phyloP scores from a whole-genome alignment of 2,113 vertebrate genomes.

The Thryonomys swinderianus region DNA sequence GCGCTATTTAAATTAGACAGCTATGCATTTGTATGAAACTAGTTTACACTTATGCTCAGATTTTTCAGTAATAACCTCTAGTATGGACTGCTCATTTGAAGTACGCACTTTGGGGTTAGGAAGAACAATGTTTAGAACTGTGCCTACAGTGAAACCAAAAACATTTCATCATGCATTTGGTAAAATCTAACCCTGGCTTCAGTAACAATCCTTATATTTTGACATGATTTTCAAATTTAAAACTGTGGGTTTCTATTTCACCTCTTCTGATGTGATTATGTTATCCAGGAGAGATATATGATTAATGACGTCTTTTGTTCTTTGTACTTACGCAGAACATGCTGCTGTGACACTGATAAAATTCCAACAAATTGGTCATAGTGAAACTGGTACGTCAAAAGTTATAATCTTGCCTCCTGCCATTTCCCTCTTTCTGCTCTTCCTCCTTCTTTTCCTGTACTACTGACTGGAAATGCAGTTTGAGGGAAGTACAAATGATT shows the following conservation, averaged over 20 bases:
- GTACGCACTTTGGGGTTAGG: neutral
- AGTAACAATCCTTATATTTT: neutral
- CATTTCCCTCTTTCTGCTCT: neutral
- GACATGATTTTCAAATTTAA: slow-evolving; percentile 29
- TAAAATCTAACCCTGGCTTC: neutral
- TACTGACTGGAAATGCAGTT: neutral
- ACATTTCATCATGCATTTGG: neutral
- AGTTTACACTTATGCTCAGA: neutral
- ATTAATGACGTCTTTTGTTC: slow-evolving; percentile 21
- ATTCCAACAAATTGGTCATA: neutral
- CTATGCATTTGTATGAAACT: neutral
- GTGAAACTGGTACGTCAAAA: neutral
- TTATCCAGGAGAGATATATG: neutral
- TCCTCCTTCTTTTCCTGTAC: neutral
- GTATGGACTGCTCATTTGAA: slow-evolving; percentile 16
- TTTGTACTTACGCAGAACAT: neutral
- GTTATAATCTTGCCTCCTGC: neutral
- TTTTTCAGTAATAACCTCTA: neutral
- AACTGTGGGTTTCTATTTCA: neutral
- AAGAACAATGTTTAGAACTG: neutral
- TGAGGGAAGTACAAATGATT: neutral
- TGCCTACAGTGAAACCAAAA: neutral
- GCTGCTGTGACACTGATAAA: neutral
- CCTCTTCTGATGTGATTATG: slow-evolving; percentile 12
- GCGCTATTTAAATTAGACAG: neutral